Base-by-base conservation (phyloP, 23 tunicate genomes). In the Diplosoma virens region DNA sequence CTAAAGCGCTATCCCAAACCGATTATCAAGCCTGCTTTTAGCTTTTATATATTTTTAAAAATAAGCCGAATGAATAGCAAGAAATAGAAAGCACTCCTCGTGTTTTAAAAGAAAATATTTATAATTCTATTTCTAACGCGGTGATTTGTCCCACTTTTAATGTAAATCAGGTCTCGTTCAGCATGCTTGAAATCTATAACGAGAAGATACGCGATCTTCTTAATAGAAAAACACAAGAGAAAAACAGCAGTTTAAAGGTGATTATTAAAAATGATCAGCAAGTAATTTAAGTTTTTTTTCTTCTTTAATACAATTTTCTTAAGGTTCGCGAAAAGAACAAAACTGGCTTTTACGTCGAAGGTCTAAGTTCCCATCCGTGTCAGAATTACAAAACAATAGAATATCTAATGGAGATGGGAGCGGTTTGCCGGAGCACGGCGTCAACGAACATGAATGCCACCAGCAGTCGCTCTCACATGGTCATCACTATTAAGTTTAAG, bases 381-480 rank as follows among this genome's bases (percentile, higher is more conserved):
- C 34, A 74, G 63, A 74, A 73, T 47, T 86, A 86, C 66, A 45
- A 17, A 30, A 37, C 93, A 0, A 80, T 86, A 5, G 85, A 86
- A 73, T 68, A 59, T 27, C 60, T 86, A 37, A 86, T 86, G 93
- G 61, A 79, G 34, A 33, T 34, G 33, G 93, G 93, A 28, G 78
- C 93, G 0, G 72, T 86, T 30, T 79, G 73, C 64, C 48, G 93
- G 33, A 79, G 85, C 27, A 86, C 93, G 4, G 93, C 93, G 1
- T 71, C 93, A n/a, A 86, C 93, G 18, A 86, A 86, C 61, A 86
- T 86, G 93, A 86, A 86, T 37, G 93, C 93, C 4, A 86, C 93
- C 0, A 86, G 93, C 76, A 79, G 85, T 26, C 1, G 93, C 48
- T 86, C 93, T 2, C 93, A 86, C 59, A 86, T 86, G 93, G 84